Percentiles rank a stretch among this genome's conserved stretches.
Evolutionary conservation across 2,888 invertebrate genomes (phyloP).

Genomic region (Lasioglossum pauxillum): DNA sequence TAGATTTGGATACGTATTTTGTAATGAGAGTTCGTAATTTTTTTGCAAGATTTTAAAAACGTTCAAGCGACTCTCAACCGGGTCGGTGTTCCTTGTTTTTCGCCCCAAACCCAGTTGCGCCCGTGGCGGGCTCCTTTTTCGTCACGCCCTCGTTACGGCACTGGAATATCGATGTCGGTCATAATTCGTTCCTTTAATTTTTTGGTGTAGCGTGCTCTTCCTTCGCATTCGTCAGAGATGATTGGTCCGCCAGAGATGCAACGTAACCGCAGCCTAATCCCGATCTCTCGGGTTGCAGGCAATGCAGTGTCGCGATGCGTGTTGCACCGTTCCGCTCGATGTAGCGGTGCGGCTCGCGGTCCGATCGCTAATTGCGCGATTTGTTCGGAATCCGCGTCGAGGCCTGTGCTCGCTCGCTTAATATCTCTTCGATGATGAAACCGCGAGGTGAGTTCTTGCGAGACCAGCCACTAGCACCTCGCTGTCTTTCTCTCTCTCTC

Average conservation of each 20-base stretch:
- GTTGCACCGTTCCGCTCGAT: slow-evolving; percentile 28
- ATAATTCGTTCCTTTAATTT: not conserved
- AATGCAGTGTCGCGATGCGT: slow-evolving; percentile 7
- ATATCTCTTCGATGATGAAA: slow-evolving; percentile 43
- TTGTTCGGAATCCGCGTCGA: slow-evolving; percentile 56
- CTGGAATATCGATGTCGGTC: not conserved
- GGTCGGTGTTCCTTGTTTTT: no score
- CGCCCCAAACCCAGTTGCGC: no score
- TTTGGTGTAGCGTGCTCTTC: not conserved
- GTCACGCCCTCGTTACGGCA: no score
- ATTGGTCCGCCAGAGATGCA: not conserved
- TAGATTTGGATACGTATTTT: no score
- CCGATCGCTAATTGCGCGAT: slow-evolving; percentile 63
- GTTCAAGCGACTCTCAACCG: no score
- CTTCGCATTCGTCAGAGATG: not conserved
- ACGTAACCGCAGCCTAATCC: slow-evolving; percentile 7
- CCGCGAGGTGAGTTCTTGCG: slow-evolving; percentile 28
- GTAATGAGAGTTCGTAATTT: no score
- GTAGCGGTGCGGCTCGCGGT: slow-evolving; percentile 11
- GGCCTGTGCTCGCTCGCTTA: slow-evolving; percentile 10
- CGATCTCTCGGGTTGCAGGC: slow-evolving; percentile 5
- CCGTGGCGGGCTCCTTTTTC: no score
- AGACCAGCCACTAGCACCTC: not conserved
- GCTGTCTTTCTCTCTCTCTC: not conserved
- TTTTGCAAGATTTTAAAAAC: no score